Conservation (phyloP, 2,797 vertebrate species). For the Pelochelys cantorii region DNA sequence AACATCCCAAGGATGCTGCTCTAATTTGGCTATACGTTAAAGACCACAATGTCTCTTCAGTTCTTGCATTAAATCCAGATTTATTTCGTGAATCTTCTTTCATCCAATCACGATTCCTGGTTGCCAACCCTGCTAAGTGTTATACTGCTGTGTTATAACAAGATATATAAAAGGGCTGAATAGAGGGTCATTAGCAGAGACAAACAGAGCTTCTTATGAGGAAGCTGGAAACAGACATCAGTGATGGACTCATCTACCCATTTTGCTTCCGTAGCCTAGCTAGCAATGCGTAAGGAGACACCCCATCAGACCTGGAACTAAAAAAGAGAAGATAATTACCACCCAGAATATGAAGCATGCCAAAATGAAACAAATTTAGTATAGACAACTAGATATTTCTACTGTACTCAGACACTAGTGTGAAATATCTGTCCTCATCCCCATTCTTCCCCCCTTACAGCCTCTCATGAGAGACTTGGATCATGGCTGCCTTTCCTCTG, state of each 20-base stretch:
- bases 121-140: background rate
- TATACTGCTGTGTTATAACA: rapidly evolving
- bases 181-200: background rate
- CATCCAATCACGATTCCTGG: background rate
- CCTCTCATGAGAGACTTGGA: background rate
- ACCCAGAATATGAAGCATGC: background rate
- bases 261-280: constrained; percentile 61
- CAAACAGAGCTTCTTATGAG: rapidly evolving
- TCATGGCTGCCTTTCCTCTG: background rate
- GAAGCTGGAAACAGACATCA: rapidly evolving
- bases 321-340: background rate
- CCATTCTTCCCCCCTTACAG: background rate
- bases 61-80: background rate
- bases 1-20: rapidly evolving
- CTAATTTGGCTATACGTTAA: rapidly evolving
- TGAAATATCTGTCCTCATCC: background rate
- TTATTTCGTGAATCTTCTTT: background rate
- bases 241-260: background rate
- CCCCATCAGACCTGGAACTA: constrained; percentile 7
- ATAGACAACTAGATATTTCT: background rate
- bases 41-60: rapidly evolving
- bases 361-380: background rate
- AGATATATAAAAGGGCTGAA: rapidly evolving
- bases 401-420: background rate
- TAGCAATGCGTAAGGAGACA: constrained; percentile 67